A percentile compares a stretch with the other conserved stretches of the same genome.
phyloP scores from a whole-genome alignment of 1,140 invertebrate species.

The Caenorhabditis tropicalis region DNA sequence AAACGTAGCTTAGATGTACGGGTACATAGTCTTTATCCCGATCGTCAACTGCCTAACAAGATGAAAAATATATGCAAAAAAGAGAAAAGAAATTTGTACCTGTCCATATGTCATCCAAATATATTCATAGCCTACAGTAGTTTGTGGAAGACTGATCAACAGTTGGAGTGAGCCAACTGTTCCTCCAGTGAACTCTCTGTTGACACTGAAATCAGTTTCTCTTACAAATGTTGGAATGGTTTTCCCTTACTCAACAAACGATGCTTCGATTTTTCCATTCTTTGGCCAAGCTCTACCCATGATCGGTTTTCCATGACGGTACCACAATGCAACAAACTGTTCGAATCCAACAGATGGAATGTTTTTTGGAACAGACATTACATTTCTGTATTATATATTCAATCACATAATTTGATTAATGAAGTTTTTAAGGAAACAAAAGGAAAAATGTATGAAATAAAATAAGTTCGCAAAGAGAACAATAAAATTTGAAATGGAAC shows the following conservation, averaged over 20 bases:
- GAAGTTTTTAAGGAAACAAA: neutral
- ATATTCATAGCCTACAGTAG: slow-evolving; percentile 28
- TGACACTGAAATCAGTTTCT: neutral
- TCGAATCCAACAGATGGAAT: neutral
- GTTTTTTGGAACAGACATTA: neutral
- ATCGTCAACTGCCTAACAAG: neutral
- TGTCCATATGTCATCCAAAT: slow-evolving; percentile 41
- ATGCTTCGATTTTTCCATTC: slow-evolving; percentile 25
- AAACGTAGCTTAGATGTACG: slow-evolving; percentile 36
- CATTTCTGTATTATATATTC: neutral
- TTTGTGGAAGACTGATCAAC: slow-evolving; percentile 2
- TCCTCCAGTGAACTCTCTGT: slow-evolving; percentile 35
- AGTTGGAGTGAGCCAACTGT: slow-evolving; percentile 34
- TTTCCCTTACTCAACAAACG: neutral
- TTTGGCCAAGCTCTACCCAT: slow-evolving; percentile 43
- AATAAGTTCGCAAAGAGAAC: no score
- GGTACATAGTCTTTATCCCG: slow-evolving; percentile 41
- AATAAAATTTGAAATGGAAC: neutral
- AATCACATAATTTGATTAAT: neutral
- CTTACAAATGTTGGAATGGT: no score
- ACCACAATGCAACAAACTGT: slow-evolving; percentile 45
- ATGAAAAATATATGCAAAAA: neutral
- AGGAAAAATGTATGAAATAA: neutral
- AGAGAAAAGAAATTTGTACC: neutral
- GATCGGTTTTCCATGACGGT: slow-evolving; percentile 37